Evolutionary conservation across 2,113 vertebrate species (phyloP), one percentile per base, ranked within the genome.

Genomic region (Columbina picui): DNA sequence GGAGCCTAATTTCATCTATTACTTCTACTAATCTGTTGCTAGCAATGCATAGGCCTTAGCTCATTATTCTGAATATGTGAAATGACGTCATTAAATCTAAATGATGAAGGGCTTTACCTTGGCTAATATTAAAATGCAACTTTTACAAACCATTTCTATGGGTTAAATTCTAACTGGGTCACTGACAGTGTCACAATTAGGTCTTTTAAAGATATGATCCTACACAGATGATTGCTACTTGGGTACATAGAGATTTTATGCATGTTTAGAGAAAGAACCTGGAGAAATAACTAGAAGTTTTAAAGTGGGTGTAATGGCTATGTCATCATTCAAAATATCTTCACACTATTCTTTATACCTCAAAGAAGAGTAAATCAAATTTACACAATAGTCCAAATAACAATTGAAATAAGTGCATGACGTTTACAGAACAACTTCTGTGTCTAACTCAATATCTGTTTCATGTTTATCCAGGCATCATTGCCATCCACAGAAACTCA

Each of bases 1-100:
- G 85, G 61, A 97, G 73, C 84, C 73, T 83, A 21, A 91, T 96
- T 97, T 96, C 67, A 94, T 87, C n/a, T 52, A 82, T 19, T 80
- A 39, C 63, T 88, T 92, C 59, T 59, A 65, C 29, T 82, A 10
- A 82, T 68, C 47, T 39, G 19, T 56, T 69, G 25, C 79, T 77
- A 63, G 63, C 36, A 59, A 36, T 77, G 67, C 53, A 39, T 4
- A 59, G 47, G 27, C 60, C 27, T 90, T 43, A 68, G 56, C 21
- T 70, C 23, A 71, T 84, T n/a, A 8, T 23, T 64, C 60, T 50
- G 50, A 75, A 52, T 32, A 41, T 19, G 32, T 25, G 32, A 67
- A 90, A 74, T 49, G 0, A 41, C 14, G 7, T 32, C 6, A 76
- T 39, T 65, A 56, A 63, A 81, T 23, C 32, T 75, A 75, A 87